Percentiles rank a stretch among this genome's conserved stretches.
These are phyloP conservation scores for Ormyrus thymus DNA, from an alignment of 2,888 invertebrate genomes.

Conservation along the genomic window DNA sequence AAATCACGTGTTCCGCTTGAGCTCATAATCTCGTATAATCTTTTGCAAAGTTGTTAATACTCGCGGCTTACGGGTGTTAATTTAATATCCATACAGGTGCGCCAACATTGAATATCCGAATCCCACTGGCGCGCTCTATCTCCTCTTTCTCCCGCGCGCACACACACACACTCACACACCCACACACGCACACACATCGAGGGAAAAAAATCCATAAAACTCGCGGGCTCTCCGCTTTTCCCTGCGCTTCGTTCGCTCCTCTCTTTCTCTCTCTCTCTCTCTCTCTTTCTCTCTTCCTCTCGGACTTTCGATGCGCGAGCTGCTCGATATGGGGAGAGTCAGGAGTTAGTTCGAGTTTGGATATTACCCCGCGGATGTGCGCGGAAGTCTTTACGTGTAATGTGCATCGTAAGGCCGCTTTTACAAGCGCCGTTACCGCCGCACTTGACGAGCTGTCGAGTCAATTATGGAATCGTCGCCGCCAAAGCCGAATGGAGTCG, in stretches of 20 bases:
- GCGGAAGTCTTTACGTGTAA: conserved; percentile 18
- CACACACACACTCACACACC: background rate
- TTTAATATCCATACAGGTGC: conserved; percentile 76
- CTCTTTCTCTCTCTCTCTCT: conserved; percentile 19
- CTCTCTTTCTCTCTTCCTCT: conserved; percentile 3
- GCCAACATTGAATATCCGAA: conserved; percentile 75
- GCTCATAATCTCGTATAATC: conserved; percentile 76
- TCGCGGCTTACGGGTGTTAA: conserved; percentile 75
- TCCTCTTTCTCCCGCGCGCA: conserved; percentile 16
- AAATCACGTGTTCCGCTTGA: conserved; percentile 75
- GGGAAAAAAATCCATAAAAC: conserved; percentile 74
- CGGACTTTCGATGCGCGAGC: conserved; percentile 22
- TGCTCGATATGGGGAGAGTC: background rate
- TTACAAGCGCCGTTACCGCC: conserved; percentile 1
- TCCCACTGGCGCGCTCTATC: conserved; percentile 65
- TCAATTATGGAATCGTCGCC: conserved; percentile 7
- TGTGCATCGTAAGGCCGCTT: conserved; percentile 21
- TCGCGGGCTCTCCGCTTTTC: conserved; percentile 36
- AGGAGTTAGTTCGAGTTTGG: conserved; percentile 11
- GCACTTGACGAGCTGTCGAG: conserved; percentile 4
- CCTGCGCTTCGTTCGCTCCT: background rate
- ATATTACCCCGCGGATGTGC: background rate
- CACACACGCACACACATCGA: conserved; percentile 61
- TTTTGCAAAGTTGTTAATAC: conserved; percentile 76
- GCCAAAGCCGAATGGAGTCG: no score